These are phyloP conservation scores for Pocillopora grandis DNA, from an alignment of 92 coral and sea anemone genomes.

Conservation along the genomic window DNA sequence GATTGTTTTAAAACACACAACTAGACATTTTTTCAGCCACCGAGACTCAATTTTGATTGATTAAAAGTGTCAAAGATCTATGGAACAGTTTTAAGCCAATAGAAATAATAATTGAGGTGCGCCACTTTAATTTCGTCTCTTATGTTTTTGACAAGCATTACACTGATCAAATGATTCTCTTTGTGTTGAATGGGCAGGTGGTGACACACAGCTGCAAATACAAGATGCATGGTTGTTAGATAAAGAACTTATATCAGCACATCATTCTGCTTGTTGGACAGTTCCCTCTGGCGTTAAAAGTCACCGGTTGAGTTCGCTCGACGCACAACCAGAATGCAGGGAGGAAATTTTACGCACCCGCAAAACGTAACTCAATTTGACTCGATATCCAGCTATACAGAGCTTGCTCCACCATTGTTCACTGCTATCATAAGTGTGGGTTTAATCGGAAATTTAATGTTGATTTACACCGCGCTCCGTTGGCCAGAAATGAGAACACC, in stretches of 20 bases:
- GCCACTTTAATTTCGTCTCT: constrained; percentile 1
- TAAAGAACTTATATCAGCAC: neutral
- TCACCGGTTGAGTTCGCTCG: neutral
- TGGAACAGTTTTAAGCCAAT: neutral
- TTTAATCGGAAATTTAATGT: constrained; percentile 54
- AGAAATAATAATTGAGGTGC: neutral
- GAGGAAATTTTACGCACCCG: neutral
- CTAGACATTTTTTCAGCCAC: no score
- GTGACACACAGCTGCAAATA: constrained; percentile 20
- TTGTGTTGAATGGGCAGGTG: constrained; percentile 29
- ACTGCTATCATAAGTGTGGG: constrained; percentile 53
- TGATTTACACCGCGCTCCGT: constrained; percentile 60
- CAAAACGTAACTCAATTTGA: neutral
- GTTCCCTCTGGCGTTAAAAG: neutral
- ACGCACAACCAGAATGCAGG: neutral
- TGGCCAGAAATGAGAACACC: constrained; percentile 75
- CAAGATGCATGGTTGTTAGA: neutral
- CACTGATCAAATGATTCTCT: neutral
- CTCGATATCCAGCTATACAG: neutral
- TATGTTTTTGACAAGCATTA: constrained; percentile 16
- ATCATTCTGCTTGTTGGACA: no score
- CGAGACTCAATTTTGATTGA: no score
- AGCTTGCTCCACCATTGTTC: constrained; percentile 34
- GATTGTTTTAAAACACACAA: no score
- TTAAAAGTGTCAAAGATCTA: neutral